Evolutionary conservation across 2,888 invertebrate genomes (phyloP).

Genomic region (Noctua janthe): DNA sequence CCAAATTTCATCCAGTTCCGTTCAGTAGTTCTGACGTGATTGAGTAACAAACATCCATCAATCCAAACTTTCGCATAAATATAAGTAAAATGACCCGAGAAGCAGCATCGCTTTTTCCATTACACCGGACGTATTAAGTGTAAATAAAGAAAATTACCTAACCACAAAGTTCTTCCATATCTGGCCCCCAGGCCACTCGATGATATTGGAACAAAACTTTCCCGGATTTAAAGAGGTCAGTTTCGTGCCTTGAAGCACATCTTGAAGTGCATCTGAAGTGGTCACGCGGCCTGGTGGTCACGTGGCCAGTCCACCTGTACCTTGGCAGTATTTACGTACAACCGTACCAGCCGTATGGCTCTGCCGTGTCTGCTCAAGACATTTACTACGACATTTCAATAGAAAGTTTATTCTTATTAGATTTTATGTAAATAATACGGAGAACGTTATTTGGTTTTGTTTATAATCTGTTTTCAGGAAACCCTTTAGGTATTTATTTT

Average conservation of each 20-base stretch:
- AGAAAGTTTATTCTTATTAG: constrained; percentile 44
- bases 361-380: constrained; percentile 55
- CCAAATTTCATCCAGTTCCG: background rate
- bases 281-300: constrained; percentile 63
- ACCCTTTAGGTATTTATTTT: background rate
- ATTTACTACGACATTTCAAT: constrained; percentile 48
- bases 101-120: background rate
- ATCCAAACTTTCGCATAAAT: background rate
- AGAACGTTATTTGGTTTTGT: constrained; percentile 19
- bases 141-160: constrained; percentile 16
- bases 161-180: constrained; percentile 25
- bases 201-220: constrained; percentile 50
- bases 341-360: background rate
- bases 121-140: background rate
- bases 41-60: background rate
- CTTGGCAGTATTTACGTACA: constrained; percentile 32
- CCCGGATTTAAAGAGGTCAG: constrained; percentile 49
- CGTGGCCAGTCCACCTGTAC: constrained; percentile 54
- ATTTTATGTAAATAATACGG: constrained; percentile 44
- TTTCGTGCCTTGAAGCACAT: constrained; percentile 38
- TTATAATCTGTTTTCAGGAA: background rate
- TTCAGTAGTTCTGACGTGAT: background rate
- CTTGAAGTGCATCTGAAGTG: constrained; percentile 66
- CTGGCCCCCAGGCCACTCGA: constrained; percentile 26
- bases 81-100: background rate